Percentiles rank a stretch among this genome's conserved stretches.
These are phyloP conservation scores for Alosa sapidissima DNA, from an alignment of 2,797 vertebrate genomes.

Conservation along the genomic window DNA sequence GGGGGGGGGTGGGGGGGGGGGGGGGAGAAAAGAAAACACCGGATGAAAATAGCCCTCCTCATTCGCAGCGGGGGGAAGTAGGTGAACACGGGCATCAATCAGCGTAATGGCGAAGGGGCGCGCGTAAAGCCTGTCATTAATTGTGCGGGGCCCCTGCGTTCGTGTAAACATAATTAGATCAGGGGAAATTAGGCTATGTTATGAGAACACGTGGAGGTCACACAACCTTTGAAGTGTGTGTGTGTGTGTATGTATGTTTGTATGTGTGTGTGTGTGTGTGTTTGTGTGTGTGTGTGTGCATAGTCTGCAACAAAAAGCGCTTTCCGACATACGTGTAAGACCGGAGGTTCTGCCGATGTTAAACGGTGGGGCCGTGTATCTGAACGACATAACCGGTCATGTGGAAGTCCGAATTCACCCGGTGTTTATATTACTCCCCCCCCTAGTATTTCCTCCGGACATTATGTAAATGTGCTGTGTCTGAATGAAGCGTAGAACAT, in stretches of 20 bases:
- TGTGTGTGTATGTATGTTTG: not conserved
- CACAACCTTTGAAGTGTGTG: conserved; percentile 36
- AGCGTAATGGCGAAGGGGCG: conserved; percentile 53
- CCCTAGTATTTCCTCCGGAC: too few relatives aligned
- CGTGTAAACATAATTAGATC: conserved; percentile 70
- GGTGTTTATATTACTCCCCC: too few relatives aligned
- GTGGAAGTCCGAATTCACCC: too few relatives aligned
- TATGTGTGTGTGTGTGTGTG: not conserved
- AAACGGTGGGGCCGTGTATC: too few relatives aligned
- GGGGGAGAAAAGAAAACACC: too few relatives aligned
- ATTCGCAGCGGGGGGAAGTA: conserved; percentile 49
- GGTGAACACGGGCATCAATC: conserved; percentile 64
- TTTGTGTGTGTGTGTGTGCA: not conserved
- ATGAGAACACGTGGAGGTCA: conserved; percentile 43
- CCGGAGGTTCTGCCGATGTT: too few relatives aligned
- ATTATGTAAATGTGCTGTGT: too few relatives aligned
- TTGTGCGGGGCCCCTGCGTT: conserved; percentile 54
- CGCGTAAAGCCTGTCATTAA: conserved; percentile 63
- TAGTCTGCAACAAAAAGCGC: not conserved
- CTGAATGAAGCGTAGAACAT: too few relatives aligned
- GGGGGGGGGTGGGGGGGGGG: too few relatives aligned
- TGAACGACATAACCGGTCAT: too few relatives aligned
- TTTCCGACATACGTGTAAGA: too few relatives aligned
- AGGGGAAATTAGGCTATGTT: conserved; percentile 61
- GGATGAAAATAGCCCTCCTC: conserved; percentile 51